A percentile compares a stretch with the other conserved stretches of the same genome.
Conservation (phyloP, 2,113 vertebrate species). For the Corythornis vintsioides region DNA sequence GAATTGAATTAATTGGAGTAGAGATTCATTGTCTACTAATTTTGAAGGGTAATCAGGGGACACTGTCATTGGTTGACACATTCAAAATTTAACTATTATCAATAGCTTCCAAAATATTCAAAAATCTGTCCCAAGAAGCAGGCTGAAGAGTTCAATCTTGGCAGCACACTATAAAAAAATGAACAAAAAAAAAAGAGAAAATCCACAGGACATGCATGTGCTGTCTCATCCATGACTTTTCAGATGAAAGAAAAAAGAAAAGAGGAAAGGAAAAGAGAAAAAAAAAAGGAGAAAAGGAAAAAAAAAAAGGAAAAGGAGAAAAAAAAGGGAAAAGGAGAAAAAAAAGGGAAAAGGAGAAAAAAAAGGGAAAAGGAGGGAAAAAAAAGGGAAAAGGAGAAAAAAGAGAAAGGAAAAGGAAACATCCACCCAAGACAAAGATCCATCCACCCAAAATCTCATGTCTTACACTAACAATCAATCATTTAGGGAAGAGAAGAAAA, state of each 20-base stretch:
- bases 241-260: neutral
- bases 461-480: too few species aligned
- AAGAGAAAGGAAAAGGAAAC: too few species aligned
- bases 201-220: neutral
- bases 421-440: too few species aligned
- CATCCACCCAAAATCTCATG: too few species aligned
- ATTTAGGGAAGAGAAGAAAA: neutral
- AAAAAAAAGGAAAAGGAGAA: too few species aligned
- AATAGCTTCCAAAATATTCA: slow-evolving; percentile 45
- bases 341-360: too few species aligned
- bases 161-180: neutral
- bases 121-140: slow-evolving; percentile 2
- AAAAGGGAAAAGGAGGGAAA: too few species aligned
- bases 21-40: slow-evolving; percentile 50
- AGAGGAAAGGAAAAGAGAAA: too few species aligned
- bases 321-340: too few species aligned
- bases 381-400: too few species aligned
- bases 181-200: neutral
- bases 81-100: slow-evolving; percentile 54
- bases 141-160: neutral
- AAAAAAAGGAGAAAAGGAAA: too few species aligned
- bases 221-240: neutral
- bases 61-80: slow-evolving; percentile 54
- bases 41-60: slow-evolving; percentile 60
- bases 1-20: slow-evolving; percentile 52